Conservation (phyloP, 2,113 vertebrate genomes). For the Cynopterus brachyotis region DNA sequence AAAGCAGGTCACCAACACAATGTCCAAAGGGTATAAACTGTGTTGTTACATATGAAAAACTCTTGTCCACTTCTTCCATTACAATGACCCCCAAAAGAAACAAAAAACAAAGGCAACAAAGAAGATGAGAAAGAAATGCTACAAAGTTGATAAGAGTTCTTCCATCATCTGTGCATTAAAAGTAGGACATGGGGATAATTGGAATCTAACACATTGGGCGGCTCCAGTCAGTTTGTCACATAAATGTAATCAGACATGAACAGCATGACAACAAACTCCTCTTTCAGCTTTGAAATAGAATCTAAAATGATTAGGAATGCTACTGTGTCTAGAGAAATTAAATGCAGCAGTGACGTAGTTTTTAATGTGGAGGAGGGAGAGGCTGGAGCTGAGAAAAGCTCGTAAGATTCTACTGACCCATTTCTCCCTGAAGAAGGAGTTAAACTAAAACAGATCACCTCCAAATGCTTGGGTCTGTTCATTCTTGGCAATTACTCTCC, state of each 20-base stretch:
- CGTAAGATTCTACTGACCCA: background rate
- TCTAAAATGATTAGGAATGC: background rate
- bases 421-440: background rate
- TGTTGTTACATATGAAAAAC: background rate
- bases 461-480: background rate
- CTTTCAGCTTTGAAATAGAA: slow-evolving; percentile 30
- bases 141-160: background rate
- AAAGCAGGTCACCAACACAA: slow-evolving; percentile 47
- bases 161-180: background rate
- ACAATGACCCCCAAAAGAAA: background rate
- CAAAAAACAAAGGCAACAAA: background rate
- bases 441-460: background rate
- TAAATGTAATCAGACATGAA: background rate
- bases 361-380: background rate
- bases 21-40: background rate
- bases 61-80: background rate
- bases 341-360: background rate
- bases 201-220: background rate
- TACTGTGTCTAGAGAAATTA: background rate
- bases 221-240: background rate
- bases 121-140: background rate
- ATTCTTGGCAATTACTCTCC: background rate
- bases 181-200: slow-evolving; percentile 11
- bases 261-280: background rate
- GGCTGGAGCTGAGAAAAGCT: background rate